phyloP scores from a whole-genome alignment of 2,113 vertebrate genomes.

The Mystacornis crossleyi region DNA sequence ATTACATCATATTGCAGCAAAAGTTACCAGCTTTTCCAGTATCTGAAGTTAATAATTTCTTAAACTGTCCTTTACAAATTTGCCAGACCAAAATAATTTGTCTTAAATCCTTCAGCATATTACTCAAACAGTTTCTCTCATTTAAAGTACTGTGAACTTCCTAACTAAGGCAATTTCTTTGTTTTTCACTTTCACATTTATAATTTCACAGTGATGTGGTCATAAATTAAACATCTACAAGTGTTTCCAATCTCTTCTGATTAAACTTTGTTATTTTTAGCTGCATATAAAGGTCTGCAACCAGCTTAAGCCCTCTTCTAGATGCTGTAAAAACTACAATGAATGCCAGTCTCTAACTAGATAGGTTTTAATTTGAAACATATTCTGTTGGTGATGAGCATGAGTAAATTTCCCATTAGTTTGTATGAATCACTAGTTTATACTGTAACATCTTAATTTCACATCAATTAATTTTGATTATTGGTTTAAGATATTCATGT shows the following conservation, averaged over 20 bases:
- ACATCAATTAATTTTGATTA: conserved; percentile 13
- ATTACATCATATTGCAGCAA: neutral
- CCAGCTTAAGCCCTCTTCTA: neutral
- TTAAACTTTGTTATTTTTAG: conserved; percentile 23
- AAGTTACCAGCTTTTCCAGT: neutral
- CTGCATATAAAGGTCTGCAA: neutral
- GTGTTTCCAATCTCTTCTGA: neutral
- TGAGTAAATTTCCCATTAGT: conserved; percentile 18
- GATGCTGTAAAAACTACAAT: neutral
- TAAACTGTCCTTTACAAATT: neutral
- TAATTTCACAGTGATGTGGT: neutral
- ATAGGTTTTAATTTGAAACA: neutral
- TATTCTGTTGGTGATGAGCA: neutral
- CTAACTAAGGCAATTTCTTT: neutral
- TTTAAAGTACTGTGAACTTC: neutral
- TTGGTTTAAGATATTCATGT: conserved; percentile 1
- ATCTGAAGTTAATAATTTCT: neutral
- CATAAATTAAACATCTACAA: conserved; percentile 12
- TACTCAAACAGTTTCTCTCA: neutral
- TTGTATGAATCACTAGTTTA: neutral
- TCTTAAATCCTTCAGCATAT: neutral
- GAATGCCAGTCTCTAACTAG: neutral
- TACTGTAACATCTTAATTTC: conserved; percentile 20
- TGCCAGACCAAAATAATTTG: neutral
- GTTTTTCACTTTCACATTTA: conserved; percentile 15